Base-by-base conservation (phyloP, 1,140 invertebrate species). In the Chlorops oryzae region DNA sequence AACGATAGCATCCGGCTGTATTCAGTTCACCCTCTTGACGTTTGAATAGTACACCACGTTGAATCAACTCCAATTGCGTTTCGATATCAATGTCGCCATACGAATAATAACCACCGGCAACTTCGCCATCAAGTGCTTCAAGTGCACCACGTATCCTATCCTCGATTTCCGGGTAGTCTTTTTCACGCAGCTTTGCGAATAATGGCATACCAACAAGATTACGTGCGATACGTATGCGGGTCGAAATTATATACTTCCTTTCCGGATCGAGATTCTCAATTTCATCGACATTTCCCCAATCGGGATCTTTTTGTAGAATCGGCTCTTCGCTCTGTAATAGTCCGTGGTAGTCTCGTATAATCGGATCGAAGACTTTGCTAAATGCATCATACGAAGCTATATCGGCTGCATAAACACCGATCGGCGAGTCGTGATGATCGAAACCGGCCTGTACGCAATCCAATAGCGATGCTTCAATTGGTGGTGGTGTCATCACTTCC, bases 1-100 rank as follows among this genome's bases (percentile, higher is more conserved):
- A 88, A 40, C 83, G 78, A 72, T 81, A 88, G 44, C 83, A 81
- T 47, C 87, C 85, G 38, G 87, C 85, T 17, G 80, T 78, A 59
- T 83, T 76, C 28, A 86, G 66, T 69, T 81, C 82, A 32, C 79
- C 73, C 70, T 89, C 84, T 18, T 82, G 84, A 56, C 88, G 82
- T 70, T 87, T 86, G 73, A 90, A 90, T 18, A 89, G 75, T 71
- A 88, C 88, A 63, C 88, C 84, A 54, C 89, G 83, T 65, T 86
- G 80, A 53, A 86, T 85, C 57, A 89, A 77, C 62, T 82, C 77
- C 61, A 83, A 78, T 62, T 88, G 81, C 17, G 77, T 80, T 27
- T 80, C 78, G 57, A 84, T 79, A 60, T 79, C 75, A 77, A 89
- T 85, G 28, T 80, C 79, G 22, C 75, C 77, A 47, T 92, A 72